These are phyloP conservation scores for Chelon auratus DNA, from an alignment of 2,797 vertebrate species.

Conservation along the genomic window DNA sequence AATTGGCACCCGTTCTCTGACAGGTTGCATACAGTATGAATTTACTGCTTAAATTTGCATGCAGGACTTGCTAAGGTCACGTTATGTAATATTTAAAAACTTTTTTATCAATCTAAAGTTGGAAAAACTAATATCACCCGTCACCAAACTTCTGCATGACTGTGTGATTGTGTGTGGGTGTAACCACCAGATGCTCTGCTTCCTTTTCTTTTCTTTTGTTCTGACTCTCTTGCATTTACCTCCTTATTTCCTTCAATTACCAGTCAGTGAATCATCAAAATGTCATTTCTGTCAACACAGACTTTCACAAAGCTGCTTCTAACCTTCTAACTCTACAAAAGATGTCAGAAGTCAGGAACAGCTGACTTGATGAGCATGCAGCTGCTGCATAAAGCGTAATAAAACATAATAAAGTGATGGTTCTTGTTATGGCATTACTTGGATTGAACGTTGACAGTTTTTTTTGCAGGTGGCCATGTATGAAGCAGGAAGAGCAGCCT, in stretches of 20 bases:
- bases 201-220: slow-evolving; percentile 8
- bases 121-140: slow-evolving; percentile 1
- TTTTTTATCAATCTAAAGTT: not conserved
- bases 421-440: slow-evolving; percentile 13
- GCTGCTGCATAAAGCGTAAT: not conserved
- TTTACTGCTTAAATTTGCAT: slow-evolving; percentile 18
- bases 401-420: slow-evolving; percentile 9
- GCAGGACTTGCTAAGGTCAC: slow-evolving; percentile 2
- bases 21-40: slow-evolving; percentile 33
- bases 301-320: slow-evolving; percentile 12
- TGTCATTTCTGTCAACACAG: slow-evolving; percentile 27
- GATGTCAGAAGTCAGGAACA: slow-evolving; percentile 6
- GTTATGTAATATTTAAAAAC: not conserved
- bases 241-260: not conserved
- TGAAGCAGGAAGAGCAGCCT: not conserved
- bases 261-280: slow-evolving; percentile 31
- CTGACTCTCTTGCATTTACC: slow-evolving; percentile 3
- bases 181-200: not conserved
- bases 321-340: slow-evolving; percentile 24
- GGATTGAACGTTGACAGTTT: slow-evolving; percentile 8
- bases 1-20: slow-evolving; percentile 47
- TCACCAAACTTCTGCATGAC: not conserved
- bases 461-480: not conserved
- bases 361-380: slow-evolving; percentile 8
- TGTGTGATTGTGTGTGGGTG: slow-evolving; percentile 9